Evolutionary conservation across 2,888 invertebrate species (phyloP).

Genomic region (Cylindroiulus punctatus): DNA sequence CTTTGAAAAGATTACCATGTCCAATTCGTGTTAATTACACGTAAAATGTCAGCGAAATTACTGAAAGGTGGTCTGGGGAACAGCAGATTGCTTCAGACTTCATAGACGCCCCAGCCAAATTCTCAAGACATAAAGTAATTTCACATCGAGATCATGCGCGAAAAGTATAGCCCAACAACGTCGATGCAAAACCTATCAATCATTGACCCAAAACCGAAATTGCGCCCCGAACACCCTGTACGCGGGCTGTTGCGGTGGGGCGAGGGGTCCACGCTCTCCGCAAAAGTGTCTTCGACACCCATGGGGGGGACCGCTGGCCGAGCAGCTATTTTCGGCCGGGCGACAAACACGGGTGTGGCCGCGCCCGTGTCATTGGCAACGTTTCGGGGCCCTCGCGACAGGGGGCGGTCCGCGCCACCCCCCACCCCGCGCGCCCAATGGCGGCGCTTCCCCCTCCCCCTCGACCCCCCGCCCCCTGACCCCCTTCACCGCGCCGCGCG

Average conservation of each 20-base stretch:
- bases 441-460: not conserved
- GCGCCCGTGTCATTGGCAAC: conserved; percentile 32
- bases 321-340: not conserved
- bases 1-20: too few species aligned
- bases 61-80: too few species aligned
- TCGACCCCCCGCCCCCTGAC: conserved; percentile 3
- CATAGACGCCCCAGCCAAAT: too few species aligned
- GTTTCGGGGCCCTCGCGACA: conserved; percentile 24
- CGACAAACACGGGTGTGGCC: conserved; percentile 35
- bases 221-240: not conserved
- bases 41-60: too few species aligned
- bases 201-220: too few species aligned
- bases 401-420: not conserved
- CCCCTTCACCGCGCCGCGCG: not conserved
- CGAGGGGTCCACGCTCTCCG: conserved; percentile 17
- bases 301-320: not conserved
- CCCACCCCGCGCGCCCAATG: not conserved
- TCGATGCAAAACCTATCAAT: too few species aligned
- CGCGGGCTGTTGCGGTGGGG: not conserved
- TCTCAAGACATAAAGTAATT: too few species aligned
- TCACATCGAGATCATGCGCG: too few species aligned
- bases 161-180: too few species aligned
- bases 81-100: too few species aligned
- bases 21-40: too few species aligned
- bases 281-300: conserved; percentile 38